Evolutionary conservation across 2,888 invertebrate species (phyloP).

Genomic region (Miltochrista miniata): DNA sequence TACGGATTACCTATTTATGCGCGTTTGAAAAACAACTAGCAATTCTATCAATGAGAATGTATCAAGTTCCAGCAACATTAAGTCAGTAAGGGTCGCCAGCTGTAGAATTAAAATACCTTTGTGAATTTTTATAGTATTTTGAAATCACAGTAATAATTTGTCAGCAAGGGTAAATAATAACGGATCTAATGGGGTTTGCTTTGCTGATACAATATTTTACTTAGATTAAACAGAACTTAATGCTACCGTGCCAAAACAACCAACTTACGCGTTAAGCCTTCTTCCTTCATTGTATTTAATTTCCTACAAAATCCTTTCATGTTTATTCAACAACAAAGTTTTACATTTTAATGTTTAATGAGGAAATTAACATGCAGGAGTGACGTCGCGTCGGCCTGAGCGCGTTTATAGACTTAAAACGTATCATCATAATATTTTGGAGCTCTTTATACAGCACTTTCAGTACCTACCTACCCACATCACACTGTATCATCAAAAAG

Average conservation of each 20-base stretch:
- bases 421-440: background rate
- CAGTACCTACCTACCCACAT: too few species aligned
- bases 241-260: conserved; percentile 2
- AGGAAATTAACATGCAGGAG: background rate
- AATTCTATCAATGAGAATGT: too few species aligned
- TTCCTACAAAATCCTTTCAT: conserved; percentile 1
- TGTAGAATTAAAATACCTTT: too few species aligned
- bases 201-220: background rate
- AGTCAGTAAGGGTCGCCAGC: too few species aligned
- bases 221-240: background rate
- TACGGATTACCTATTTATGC: too few species aligned
- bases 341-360: conserved; percentile 1
- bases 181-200: background rate
- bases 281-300: background rate
- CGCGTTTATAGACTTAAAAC: background rate
- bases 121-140: too few species aligned
- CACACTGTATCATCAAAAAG: too few species aligned
- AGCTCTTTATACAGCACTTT: too few species aligned
- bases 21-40: too few species aligned
- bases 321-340: background rate
- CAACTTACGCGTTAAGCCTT: background rate
- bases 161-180: background rate
- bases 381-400: background rate
- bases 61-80: too few species aligned
- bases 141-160: too few species aligned